Conservation (phyloP, 2,888 invertebrate species). For the Napeogenes sylphis region DNA sequence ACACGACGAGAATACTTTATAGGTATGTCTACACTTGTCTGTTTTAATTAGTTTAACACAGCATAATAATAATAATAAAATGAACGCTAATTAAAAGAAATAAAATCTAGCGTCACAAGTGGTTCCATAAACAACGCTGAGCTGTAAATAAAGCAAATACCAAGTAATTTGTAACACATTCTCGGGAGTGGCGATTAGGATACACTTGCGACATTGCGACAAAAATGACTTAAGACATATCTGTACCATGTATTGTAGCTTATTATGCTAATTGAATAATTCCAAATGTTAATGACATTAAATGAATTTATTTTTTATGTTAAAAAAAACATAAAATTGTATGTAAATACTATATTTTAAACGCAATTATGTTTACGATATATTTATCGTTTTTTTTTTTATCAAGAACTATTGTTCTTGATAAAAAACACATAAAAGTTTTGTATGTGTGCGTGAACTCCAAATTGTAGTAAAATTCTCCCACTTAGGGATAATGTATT, state of each 20-base stretch:
- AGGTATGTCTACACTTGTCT: neutral
- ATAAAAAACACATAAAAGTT: too few species aligned
- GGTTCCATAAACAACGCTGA: constrained; percentile 8
- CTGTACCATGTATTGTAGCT: too few species aligned
- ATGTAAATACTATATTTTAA: too few species aligned
- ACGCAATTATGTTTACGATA: too few species aligned
- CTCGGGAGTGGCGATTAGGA: neutral
- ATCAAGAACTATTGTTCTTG: too few species aligned
- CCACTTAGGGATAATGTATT: constrained; percentile 12
- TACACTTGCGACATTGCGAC: constrained; percentile 6
- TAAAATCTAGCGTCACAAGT: constrained; percentile 8
- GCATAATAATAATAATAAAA: constrained; percentile 8
- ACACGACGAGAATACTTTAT: neutral
- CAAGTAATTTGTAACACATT: constrained; percentile 20
- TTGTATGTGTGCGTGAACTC: constrained; percentile 4
- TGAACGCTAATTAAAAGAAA: constrained; percentile 8
- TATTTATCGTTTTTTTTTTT: too few species aligned
- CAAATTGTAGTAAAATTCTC: constrained; percentile 11
- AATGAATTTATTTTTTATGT: too few species aligned
- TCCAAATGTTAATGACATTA: too few species aligned
- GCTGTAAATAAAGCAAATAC: constrained; percentile 18
- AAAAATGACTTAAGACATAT: neutral
- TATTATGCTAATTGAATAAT: too few species aligned
- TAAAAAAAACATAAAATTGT: too few species aligned
- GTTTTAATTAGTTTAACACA: neutral